Conservation (phyloP, 2,113 vertebrate genomes). For the Callocephalon fimbriatum region DNA sequence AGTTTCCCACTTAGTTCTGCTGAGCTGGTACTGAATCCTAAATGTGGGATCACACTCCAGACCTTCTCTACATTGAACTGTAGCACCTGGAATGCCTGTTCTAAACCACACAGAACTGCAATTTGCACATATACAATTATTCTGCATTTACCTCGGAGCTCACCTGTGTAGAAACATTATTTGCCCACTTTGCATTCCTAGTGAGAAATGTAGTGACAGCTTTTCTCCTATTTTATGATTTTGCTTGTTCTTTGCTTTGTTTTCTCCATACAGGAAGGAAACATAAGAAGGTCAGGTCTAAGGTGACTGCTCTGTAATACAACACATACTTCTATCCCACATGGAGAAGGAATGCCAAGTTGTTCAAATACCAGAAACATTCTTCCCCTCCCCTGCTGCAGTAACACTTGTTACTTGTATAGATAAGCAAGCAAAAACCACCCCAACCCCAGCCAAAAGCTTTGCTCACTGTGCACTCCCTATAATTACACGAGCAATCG, state of each 20-base stretch:
- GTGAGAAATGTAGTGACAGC: not conserved
- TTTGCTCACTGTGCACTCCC: not conserved
- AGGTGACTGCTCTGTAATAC: not conserved
- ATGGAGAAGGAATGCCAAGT: not conserved
- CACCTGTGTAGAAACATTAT: not conserved
- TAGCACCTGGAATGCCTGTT: not conserved
- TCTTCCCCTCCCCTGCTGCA: not conserved
- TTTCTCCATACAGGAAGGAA: not conserved
- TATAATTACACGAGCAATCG: not conserved
- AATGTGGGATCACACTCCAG: not conserved
- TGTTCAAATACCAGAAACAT: not conserved
- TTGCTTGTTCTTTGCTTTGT: not conserved
- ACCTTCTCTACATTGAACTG: not conserved
- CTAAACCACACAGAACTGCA: not conserved
- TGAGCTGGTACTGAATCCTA: not conserved
- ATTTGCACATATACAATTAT: not conserved
- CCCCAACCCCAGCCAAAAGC: not conserved
- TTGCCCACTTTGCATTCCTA: not conserved
- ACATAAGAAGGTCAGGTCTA: not conserved
- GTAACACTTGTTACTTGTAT: not conserved
- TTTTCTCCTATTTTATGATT: not conserved
- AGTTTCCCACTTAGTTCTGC: not conserved
- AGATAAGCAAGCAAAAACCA: not conserved
- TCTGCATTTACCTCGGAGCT: not conserved
- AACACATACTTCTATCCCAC: not conserved